A percentile compares a stretch with the other conserved stretches of the same genome.
Evolutionary conservation across 2,797 vertebrate species (phyloP).

Genomic region (Otus scops): DNA sequence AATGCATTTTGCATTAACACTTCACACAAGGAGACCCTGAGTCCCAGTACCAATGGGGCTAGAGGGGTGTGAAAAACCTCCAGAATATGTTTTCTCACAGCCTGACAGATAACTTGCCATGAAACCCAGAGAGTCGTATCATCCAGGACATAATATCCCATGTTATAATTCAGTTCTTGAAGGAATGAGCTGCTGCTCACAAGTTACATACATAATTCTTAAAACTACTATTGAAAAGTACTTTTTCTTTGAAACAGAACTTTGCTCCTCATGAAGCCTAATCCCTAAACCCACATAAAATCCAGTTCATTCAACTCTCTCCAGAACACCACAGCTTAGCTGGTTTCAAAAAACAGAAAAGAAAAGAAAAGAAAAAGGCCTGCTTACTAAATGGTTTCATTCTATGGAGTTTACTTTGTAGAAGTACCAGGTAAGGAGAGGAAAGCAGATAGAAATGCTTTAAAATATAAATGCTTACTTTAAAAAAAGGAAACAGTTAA

Average conservation of each 20-base stretch:
- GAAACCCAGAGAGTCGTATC: not conserved
- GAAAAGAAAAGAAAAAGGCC: not conserved
- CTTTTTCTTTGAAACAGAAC: not conserved
- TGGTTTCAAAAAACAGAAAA: not conserved
- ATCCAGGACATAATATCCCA: not conserved
- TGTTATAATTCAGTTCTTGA: not conserved
- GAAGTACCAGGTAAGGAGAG: not conserved
- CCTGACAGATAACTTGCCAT: not conserved
- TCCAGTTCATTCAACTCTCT: not conserved
- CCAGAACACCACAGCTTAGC: not conserved
- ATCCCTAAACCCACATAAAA: not conserved
- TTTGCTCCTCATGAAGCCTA: not conserved
- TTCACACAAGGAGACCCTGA: not conserved
- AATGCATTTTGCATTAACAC: slow-evolving; percentile 54
- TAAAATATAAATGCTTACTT: not conserved
- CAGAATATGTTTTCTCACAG: not conserved
- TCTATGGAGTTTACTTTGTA: not conserved
- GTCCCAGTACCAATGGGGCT: not conserved
- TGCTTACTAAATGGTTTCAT: not conserved
- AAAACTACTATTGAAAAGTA: not conserved
- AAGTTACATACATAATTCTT: not conserved
- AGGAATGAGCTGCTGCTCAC: not conserved
- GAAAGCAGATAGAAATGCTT: not conserved
- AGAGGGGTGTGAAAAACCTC: not conserved
- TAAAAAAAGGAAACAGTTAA: not conserved